Evolutionary conservation across 2,888 invertebrate species (phyloP).

Genomic region (Dicycla oo): DNA sequence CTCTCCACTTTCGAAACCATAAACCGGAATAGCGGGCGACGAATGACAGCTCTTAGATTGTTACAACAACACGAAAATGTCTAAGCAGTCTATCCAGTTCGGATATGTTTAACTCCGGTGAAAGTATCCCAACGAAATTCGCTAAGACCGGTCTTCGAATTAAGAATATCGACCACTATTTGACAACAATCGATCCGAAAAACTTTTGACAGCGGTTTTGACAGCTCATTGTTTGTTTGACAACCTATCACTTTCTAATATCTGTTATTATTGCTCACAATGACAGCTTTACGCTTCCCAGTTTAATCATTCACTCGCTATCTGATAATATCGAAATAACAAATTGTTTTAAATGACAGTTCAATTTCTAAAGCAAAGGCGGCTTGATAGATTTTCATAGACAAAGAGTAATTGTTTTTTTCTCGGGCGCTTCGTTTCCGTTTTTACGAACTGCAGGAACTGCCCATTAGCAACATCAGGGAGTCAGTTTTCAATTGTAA

Average conservation of each 20-base stretch:
- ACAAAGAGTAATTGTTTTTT: slow-evolving; percentile 71
- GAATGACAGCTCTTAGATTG: slow-evolving; percentile 70
- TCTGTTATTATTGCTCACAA: slow-evolving; percentile 40
- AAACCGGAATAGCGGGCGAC: slow-evolving; percentile 76
- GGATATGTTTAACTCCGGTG: slow-evolving; percentile 63
- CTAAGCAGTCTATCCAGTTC: slow-evolving; percentile 56
- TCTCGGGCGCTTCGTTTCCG: slow-evolving; percentile 63
- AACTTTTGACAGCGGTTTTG: slow-evolving; percentile 54
- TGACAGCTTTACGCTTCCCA: slow-evolving; percentile 47
- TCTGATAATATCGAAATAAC: slow-evolving; percentile 40
- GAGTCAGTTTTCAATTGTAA: slow-evolving; percentile 43
- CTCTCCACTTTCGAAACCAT: slow-evolving; percentile 81
- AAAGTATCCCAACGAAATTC: slow-evolving; percentile 72
- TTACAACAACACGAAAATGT: slow-evolving; percentile 63
- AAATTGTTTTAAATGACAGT: slow-evolving; percentile 59
- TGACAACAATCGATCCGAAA: slow-evolving; percentile 55
- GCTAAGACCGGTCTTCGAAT: slow-evolving; percentile 69
- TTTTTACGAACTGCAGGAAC: slow-evolving; percentile 58
- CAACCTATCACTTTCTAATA: slow-evolving; percentile 58
- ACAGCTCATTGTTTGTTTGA: slow-evolving; percentile 59
- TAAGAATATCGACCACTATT: slow-evolving; percentile 63
- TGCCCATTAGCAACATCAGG: slow-evolving; percentile 55
- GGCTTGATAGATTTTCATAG: slow-evolving; percentile 59
- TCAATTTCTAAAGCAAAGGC: slow-evolving; percentile 63
- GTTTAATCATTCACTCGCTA: slow-evolving; percentile 42